Conservation (phyloP, 2,888 invertebrate species). For the Ganaspis brasiliensis region DNA sequence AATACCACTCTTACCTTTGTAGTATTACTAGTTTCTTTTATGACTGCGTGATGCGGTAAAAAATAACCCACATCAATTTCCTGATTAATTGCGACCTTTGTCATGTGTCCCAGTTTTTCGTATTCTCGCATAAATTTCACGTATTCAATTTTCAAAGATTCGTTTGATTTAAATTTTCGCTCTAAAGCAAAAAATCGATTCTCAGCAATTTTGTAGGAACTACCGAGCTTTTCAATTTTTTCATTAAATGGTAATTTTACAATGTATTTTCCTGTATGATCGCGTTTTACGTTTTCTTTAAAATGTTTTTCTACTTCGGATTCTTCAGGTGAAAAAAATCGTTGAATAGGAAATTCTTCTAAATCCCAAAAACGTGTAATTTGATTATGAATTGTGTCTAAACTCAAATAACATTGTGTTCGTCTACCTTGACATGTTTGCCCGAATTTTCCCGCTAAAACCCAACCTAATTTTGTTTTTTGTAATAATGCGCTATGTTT, state of each 20-base stretch:
- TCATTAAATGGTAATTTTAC: too few relatives aligned
- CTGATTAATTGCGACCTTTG: not conserved
- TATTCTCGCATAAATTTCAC: constrained; percentile 39
- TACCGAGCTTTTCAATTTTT: too few relatives aligned
- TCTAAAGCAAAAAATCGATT: constrained; percentile 42
- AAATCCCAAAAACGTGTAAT: too few relatives aligned
- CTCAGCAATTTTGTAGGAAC: too few relatives aligned
- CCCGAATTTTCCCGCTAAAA: not conserved
- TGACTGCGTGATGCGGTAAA: constrained; percentile 54
- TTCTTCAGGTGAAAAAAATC: too few relatives aligned
- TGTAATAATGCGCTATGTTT: not conserved
- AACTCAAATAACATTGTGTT: too few relatives aligned
- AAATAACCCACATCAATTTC: not conserved
- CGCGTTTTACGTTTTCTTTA: too few relatives aligned
- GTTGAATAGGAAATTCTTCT: too few relatives aligned
- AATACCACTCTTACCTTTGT: constrained; percentile 64
- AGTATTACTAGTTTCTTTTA: constrained; percentile 53
- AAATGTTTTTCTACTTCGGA: too few relatives aligned
- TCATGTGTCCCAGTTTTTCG: constrained; percentile 33
- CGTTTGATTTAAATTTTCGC: constrained; percentile 37
- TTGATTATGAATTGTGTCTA: too few relatives aligned
- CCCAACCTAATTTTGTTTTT: not conserved
- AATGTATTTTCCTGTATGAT: too few relatives aligned
- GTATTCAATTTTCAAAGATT: not conserved
- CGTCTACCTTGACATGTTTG: too few relatives aligned